Evolutionary conservation across 53 echinoderm and acorn worm species (phyloP), one percentile per base, ranked within the genome.

Genomic region (Actinopyga echinites): DNA sequence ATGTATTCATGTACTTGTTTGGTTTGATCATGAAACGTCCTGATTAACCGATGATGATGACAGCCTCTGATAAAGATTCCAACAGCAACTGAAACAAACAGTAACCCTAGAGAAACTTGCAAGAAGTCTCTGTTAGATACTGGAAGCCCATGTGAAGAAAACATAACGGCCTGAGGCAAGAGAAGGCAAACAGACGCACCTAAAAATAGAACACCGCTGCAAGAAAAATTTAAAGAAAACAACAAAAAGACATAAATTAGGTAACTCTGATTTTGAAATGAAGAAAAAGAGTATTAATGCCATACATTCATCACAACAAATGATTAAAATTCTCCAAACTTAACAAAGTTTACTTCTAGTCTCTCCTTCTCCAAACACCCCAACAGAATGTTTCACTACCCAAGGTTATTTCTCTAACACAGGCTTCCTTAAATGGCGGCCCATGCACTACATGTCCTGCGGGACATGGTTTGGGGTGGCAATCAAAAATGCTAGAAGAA

Each of bases 151-250:
- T 43, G 15, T 26, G 42, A 13, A 23, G 30, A 26, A 30, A 44
- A 8, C 20, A 11, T 42, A 25, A 25, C 6, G 4, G 23, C 26
- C 10, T 75, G 44, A 75, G 75, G 45, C 49, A 75, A 24, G 42
- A 45, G 25, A 13, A 75, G 30, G 75, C 75, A 44, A 11, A 30
- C 24, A 11, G 28, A 49, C 24, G 75, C 75, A n/a, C 43, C 54
- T 3, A 75, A 28, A 11, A 75, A 42, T 75, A 75, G 23, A 45
- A 75, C 24, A 30, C 24, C 75, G 45, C 75, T 75, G 53, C 45
- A 5, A 4, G 62, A 13, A 62, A 62, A 25, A 30, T 12, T 10
- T 30, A 20, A 62, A 25, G 22, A 62, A 29, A 62, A 62, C 11
- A 29, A 0, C 8, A 62, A 30, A 62, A 5, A 5, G 10, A 11